phyloP scores from a whole-genome alignment of 2,888 invertebrate species.

The Brachypterus glaber region DNA sequence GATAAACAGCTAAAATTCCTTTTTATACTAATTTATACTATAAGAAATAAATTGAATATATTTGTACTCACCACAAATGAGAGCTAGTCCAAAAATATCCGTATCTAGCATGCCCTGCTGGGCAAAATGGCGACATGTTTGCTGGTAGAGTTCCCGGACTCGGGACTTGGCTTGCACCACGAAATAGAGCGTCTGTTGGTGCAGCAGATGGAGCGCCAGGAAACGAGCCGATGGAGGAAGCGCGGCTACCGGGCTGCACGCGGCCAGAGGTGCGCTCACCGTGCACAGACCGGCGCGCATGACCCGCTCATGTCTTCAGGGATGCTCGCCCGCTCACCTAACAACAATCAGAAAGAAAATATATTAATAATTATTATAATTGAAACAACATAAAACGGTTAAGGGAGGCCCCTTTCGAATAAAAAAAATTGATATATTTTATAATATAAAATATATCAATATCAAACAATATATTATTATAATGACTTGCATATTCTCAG shows the following conservation, averaged over 20 bases:
- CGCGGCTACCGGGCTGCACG: conserved; percentile 55
- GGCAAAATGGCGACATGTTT: conserved; percentile 70
- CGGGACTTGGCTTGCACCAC: conserved; percentile 69
- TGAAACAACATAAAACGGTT: conserved; percentile 6
- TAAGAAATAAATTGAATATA: no score
- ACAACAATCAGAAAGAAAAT: conserved; percentile 18
- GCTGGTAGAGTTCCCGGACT: conserved; percentile 72
- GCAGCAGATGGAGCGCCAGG: conserved; percentile 55
- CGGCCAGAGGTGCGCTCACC: conserved; percentile 73
- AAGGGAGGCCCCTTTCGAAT: not conserved
- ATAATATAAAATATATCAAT: no score
- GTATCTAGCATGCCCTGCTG: conserved; percentile 76
- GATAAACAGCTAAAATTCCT: no score
- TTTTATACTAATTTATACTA: no score
- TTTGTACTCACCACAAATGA: conserved; percentile 75
- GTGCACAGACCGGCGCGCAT: conserved; percentile 62
- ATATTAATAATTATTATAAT: conserved; percentile 6
- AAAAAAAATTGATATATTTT: no score
- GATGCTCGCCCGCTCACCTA: conserved; percentile 36
- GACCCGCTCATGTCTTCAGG: conserved; percentile 43
- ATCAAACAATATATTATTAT: no score
- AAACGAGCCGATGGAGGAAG: conserved; percentile 56
- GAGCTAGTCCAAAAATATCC: conserved; percentile 77
- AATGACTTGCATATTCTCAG: no score
- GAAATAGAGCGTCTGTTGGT: conserved; percentile 49